Conservation (phyloP, 1,140 invertebrate species). For the Helicoverpa zea region DNA sequence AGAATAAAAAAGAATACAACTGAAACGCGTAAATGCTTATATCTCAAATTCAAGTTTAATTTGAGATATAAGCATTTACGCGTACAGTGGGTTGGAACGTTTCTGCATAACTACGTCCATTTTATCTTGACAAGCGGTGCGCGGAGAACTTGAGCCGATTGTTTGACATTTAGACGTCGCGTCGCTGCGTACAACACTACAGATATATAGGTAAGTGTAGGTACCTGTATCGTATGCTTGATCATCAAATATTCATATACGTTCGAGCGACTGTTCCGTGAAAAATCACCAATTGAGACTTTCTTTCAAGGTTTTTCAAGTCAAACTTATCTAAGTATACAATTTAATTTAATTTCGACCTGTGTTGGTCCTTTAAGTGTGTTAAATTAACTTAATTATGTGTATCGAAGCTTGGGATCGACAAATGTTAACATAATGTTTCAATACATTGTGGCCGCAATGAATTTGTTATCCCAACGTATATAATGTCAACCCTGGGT, state of each 20-base stretch:
- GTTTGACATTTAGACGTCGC: slow-evolving; percentile 40
- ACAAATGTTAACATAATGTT: slow-evolving; percentile 16
- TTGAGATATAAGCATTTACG: too few species aligned
- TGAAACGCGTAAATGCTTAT: too few species aligned
- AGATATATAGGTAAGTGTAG: slow-evolving; percentile 3
- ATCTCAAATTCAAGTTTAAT: too few species aligned
- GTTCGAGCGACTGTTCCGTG: slow-evolving; percentile 14
- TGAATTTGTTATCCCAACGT: slow-evolving; percentile 47
- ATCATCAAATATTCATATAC: slow-evolving; percentile 32
- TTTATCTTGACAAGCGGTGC: slow-evolving; percentile 48
- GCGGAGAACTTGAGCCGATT: slow-evolving; percentile 36
- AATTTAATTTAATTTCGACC: not conserved
- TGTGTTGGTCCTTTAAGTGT: not conserved
- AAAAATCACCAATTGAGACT: slow-evolving; percentile 18
- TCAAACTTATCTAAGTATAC: not conserved
- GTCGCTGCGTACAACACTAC: slow-evolving; percentile 13
- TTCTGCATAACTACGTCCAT: too few species aligned
- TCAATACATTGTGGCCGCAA: slow-evolving; percentile 24
- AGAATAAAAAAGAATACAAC: too few species aligned
- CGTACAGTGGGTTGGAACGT: too few species aligned
- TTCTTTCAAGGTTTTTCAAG: not conserved
- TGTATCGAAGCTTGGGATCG: not conserved
- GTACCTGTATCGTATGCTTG: slow-evolving; percentile 25
- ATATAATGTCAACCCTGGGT: slow-evolving; percentile 52
- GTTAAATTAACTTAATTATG: not conserved